Evolutionary conservation across 1,140 invertebrate species (phyloP), one percentile per base, ranked within the genome.

Genomic region (Sarcophaga peregrina): DNA sequence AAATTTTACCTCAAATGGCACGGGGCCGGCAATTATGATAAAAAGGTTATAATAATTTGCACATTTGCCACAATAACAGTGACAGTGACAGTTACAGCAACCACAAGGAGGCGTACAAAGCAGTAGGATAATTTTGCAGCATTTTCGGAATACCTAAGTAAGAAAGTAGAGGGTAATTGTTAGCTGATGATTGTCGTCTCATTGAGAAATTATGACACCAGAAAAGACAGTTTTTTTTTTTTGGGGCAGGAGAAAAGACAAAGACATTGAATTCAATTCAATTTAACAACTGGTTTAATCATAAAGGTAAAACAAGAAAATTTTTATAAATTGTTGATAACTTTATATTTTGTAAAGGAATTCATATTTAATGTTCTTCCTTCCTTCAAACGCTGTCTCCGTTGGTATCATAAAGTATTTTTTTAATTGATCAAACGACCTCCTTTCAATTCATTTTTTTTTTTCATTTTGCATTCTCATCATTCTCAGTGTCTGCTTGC

Each of bases 371-470:
- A n/a, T n/a, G 11, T 58, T 4, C n/a, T 58, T 58, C 7, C n/a
- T 58, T 15, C n/a, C 3, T 4, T 58, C 54, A 58, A 11, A 2
- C 15, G 13, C 54, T 58, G 15, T 58, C 8, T 58, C 54, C 2
- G n/a, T 11, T 58, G n/a, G n/a, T 58, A 58, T 58, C 54, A 13
- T 58, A 58, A 68, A 68, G 62, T 68, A 68, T 68, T 68, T 68
- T 37, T 68, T 68, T 68, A 68, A 68, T 68, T 68, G 62, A 68
- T 68, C 62, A 68, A 68, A 9, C 62, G 62, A 68, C 62, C 62
- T 68, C 62, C 62, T 68, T 68, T 37, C 25, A 37, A 37, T 37
- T 37, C 25, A 37, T 37, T 20, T 68, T 68, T n/a, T 68, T 25
- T 10, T 68, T 25, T 9, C 15, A 62, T 8, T 68, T 68, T 68